Conservation (phyloP, 2,888 invertebrate genomes). For the Brachyptera putata region DNA sequence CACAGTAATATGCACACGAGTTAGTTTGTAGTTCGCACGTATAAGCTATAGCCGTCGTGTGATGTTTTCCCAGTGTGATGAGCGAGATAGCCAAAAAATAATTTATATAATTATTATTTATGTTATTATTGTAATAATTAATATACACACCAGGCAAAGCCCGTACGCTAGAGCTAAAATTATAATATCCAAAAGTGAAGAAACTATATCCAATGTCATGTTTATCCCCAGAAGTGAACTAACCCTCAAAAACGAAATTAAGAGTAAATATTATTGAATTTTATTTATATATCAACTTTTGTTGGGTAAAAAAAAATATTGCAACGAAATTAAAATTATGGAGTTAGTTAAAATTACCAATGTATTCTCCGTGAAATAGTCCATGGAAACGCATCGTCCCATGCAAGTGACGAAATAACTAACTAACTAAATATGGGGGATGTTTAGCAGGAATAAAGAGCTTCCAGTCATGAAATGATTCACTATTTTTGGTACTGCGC, state of each 20-base stretch:
- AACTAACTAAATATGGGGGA: no score
- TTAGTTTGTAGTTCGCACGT: conserved; percentile 2
- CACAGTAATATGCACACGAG: conserved; percentile 15
- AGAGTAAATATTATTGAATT: neutral
- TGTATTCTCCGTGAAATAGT: no score
- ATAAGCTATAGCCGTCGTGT: neutral
- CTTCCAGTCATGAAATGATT: conserved; percentile 32
- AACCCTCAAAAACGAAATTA: conserved; percentile 1
- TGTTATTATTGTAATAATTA: neutral
- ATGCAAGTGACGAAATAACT: no score
- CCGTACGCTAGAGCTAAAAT: neutral
- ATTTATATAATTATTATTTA: no score
- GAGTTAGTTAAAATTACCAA: no score
- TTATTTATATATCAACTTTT: neutral
- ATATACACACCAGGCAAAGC: neutral
- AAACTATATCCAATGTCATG: neutral
- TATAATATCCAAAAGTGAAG: neutral
- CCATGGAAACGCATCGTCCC: no score
- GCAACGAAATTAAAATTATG: conserved; percentile 11
- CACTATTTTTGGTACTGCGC: conserved; percentile 33
- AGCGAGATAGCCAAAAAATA: conserved; percentile 3
- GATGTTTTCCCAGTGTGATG: neutral
- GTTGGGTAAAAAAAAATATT: neutral
- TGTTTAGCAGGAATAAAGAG: conserved; percentile 25
- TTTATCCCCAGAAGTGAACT: neutral